A percentile compares a stretch with the other conserved stretches of the same genome.
Conservation (phyloP, 2,888 invertebrate species). For the Melinopterus prodromus region DNA sequence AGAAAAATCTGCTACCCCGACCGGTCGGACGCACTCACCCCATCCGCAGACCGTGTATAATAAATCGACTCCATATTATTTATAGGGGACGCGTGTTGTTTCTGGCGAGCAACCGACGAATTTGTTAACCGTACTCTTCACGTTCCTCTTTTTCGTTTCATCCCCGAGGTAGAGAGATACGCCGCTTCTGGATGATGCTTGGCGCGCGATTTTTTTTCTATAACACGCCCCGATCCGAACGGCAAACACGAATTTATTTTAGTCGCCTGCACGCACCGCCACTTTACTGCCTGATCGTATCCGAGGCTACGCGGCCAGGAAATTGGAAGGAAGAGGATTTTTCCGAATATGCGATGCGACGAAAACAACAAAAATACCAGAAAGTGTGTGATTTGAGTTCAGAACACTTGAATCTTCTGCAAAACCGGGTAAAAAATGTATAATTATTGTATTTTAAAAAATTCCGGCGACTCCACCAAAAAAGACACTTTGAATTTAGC, state of each 20-base stretch:
- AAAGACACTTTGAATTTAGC: no score
- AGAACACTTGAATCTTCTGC: no score
- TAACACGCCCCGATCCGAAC: background rate
- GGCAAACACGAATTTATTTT: background rate
- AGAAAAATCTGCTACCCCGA: background rate
- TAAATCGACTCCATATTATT: background rate
- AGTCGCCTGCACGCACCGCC: background rate
- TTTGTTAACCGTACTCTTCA: background rate
- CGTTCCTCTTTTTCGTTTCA: background rate
- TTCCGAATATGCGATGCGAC: background rate
- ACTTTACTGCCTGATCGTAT: background rate
- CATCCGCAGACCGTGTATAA: background rate
- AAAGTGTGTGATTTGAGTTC: no score
- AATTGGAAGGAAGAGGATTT: background rate
- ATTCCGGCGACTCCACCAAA: no score
- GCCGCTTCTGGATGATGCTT: background rate
- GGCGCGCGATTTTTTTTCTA: background rate
- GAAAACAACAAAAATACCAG: background rate
- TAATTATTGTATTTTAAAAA: no score
- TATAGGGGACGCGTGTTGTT: constrained; percentile 4
- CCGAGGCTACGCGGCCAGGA: background rate
- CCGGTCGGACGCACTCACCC: background rate
- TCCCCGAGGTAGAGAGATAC: background rate
- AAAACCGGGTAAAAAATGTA: no score
- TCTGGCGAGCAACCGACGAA: background rate